Evolutionary conservation across 2,888 invertebrate species (phyloP).

Genomic region (Tolmerus cingulatus): DNA sequence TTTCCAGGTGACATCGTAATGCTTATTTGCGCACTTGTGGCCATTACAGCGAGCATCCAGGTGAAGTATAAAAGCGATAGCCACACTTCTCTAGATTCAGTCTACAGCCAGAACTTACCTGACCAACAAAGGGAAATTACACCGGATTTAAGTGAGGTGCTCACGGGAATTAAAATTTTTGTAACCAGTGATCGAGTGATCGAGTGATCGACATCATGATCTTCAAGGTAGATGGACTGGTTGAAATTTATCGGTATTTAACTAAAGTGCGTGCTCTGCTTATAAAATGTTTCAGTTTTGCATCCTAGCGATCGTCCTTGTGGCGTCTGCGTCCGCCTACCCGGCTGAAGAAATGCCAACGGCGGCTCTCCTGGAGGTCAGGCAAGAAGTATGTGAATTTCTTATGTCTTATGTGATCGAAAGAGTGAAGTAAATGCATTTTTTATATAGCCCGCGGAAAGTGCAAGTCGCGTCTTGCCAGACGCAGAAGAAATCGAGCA

Average conservation of each 20-base stretch:
- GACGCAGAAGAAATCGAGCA: not conserved
- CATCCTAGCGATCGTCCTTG: constrained; percentile 3
- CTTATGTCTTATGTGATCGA: not conserved
- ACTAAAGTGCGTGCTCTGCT: not conserved
- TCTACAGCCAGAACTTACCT: constrained; percentile 13
- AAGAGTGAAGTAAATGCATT: not conserved
- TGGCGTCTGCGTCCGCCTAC: not conserved
- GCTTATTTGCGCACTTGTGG: constrained; percentile 5
- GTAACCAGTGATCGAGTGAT: not conserved
- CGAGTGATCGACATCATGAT: constrained; percentile 8
- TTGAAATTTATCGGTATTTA: not conserved
- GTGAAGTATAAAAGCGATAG: constrained; percentile 29
- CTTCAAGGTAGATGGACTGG: constrained; percentile 6
- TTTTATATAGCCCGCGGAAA: constrained; percentile 3
- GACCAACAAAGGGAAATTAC: not conserved
- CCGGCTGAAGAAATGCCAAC: not conserved
- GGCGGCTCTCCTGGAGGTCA: not conserved
- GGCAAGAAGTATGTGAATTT: constrained; percentile 4
- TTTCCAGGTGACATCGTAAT: constrained; percentile 29
- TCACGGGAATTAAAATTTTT: not conserved
- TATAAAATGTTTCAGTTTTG: constrained; percentile 23
- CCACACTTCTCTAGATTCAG: not conserved
- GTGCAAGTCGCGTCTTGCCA: not conserved
- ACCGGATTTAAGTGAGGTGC: constrained; percentile 4
- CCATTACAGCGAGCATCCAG: not conserved